Evolutionary conservation across 2,797 vertebrate genomes (phyloP).

Genomic region (Dicrostonyx torquatus): DNA sequence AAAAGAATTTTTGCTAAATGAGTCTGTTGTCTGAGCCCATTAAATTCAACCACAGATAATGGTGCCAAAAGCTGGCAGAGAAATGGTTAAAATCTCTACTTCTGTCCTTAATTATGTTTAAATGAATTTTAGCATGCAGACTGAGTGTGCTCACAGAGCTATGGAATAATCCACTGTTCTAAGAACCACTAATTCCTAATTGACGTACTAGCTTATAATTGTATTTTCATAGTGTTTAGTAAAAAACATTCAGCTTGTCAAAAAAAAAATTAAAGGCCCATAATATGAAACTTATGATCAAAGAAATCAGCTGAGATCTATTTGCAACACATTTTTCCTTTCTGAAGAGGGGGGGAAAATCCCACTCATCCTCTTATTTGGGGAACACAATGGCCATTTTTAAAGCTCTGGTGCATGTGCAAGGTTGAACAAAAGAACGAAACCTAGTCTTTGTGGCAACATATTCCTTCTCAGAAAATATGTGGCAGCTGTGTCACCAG

Average conservation of each 20-base stretch:
- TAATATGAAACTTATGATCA: slow-evolving; percentile 58
- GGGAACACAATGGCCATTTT: slow-evolving; percentile 35
- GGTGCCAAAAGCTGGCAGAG: neutral
- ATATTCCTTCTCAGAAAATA: slow-evolving; percentile 56
- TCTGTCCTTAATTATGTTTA: slow-evolving; percentile 54
- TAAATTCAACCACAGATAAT: neutral
- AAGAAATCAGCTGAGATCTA: slow-evolving; percentile 65
- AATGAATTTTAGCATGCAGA: slow-evolving; percentile 66
- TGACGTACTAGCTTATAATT: slow-evolving; percentile 65
- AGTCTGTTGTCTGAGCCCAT: slow-evolving; percentile 11
- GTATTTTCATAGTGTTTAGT: slow-evolving; percentile 68
- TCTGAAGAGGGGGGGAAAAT: neutral
- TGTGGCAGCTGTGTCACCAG: neutral
- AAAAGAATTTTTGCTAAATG: neutral
- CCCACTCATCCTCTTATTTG: slow-evolving; percentile 28
- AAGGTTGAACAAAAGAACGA: slow-evolving; percentile 45
- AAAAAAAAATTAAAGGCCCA: slow-evolving; percentile 42
- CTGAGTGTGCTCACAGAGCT: slow-evolving; percentile 51
- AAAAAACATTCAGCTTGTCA: slow-evolving; percentile 66
- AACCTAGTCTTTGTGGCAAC: slow-evolving; percentile 31
- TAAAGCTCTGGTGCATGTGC: neutral
- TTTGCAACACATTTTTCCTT: slow-evolving; percentile 50
- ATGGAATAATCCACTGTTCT: slow-evolving; percentile 59
- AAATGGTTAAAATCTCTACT: slow-evolving; percentile 66
- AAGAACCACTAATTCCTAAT: slow-evolving; percentile 73